Evolutionary conservation across 2,888 invertebrate genomes (phyloP).

Genomic region (Polydrusus tereticollis): DNA sequence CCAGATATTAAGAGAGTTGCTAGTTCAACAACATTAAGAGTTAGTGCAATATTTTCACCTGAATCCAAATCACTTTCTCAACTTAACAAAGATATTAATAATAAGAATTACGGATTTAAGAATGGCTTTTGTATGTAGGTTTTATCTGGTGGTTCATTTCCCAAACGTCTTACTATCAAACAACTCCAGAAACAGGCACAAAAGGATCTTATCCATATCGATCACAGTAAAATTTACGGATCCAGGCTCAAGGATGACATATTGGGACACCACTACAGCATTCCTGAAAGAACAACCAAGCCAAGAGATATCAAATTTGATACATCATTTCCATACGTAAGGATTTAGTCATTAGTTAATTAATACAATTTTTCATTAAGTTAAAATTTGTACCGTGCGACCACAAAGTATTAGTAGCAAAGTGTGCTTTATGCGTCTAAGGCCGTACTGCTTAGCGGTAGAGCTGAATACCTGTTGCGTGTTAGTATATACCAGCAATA

Average conservation of each 20-base stretch:
- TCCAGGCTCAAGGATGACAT: constrained; percentile 70
- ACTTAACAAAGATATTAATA: neutral
- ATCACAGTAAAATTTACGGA: constrained; percentile 70
- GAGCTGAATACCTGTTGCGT: too few species aligned
- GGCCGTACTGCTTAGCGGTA: too few species aligned
- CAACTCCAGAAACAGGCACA: constrained; percentile 69
- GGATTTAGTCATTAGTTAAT: too few species aligned
- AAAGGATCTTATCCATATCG: constrained; percentile 61
- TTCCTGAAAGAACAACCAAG: constrained; percentile 70
- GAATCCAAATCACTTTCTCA: too few species aligned
- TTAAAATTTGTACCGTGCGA: too few species aligned
- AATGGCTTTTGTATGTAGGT: too few species aligned
- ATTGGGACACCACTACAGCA: constrained; percentile 72
- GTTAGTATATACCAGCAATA: too few species aligned
- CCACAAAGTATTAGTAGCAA: neutral
- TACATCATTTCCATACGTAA: constrained; percentile 72
- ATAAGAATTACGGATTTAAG: neutral
- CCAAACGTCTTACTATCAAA: constrained; percentile 69
- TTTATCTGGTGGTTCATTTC: constrained; percentile 59
- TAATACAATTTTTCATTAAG: too few species aligned
- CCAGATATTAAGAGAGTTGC: constrained; percentile 81
- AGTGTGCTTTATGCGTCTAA: too few species aligned
- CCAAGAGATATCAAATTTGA: constrained; percentile 72
- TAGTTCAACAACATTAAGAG: constrained; percentile 84
- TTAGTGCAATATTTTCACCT: too few species aligned